Evolutionary conservation across 2,113 vertebrate species (phyloP).

Genomic region (Misgurnus anguillicaudatus): DNA sequence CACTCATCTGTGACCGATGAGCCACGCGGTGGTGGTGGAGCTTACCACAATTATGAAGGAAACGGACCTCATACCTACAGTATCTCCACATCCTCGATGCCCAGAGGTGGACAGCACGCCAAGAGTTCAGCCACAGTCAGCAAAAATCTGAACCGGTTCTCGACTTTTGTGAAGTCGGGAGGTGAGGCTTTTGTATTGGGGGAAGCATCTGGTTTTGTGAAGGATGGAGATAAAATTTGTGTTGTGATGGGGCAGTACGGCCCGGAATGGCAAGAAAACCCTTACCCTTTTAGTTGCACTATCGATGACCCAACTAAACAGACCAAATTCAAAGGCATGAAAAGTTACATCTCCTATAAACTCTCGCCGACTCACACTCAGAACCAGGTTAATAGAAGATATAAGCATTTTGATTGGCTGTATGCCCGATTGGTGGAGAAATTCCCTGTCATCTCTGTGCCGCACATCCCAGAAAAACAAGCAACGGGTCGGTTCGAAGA

Average conservation of each 20-base stretch:
- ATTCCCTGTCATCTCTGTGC: slow-evolving; percentile 95
- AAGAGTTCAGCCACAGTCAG: slow-evolving; percentile 92
- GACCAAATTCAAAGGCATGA: slow-evolving; percentile 99
- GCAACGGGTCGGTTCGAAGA: slow-evolving; percentile 96
- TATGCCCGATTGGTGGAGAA: slow-evolving; percentile 91
- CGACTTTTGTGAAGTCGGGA: slow-evolving; percentile 94
- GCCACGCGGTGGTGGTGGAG: slow-evolving; percentile 74
- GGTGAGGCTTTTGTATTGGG: slow-evolving; percentile 97
- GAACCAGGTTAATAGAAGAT: slow-evolving; percentile 87
- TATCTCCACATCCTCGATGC: slow-evolving; percentile 77
- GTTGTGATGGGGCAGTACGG: slow-evolving; percentile 88
- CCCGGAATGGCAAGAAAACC: slow-evolving; percentile 97
- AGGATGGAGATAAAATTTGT: slow-evolving; percentile 93
- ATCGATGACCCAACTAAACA: slow-evolving; percentile 98
- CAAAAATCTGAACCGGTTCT: slow-evolving; percentile 95
- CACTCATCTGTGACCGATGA: slow-evolving; percentile 91
- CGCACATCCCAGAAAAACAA: slow-evolving; percentile 96
- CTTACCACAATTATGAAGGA: slow-evolving; percentile 80
- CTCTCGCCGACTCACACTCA: slow-evolving; percentile 90
- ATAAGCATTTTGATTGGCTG: slow-evolving; percentile 99
- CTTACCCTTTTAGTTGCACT: slow-evolving; percentile 89
- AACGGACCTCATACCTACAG: slow-evolving; percentile 78
- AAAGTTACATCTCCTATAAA: slow-evolving; percentile 96
- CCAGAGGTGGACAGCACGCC: slow-evolving; percentile 71
- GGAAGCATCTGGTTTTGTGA: slow-evolving; percentile 88